Conservation (phyloP, 2,113 vertebrate genomes). For the Danio rerio region DNA sequence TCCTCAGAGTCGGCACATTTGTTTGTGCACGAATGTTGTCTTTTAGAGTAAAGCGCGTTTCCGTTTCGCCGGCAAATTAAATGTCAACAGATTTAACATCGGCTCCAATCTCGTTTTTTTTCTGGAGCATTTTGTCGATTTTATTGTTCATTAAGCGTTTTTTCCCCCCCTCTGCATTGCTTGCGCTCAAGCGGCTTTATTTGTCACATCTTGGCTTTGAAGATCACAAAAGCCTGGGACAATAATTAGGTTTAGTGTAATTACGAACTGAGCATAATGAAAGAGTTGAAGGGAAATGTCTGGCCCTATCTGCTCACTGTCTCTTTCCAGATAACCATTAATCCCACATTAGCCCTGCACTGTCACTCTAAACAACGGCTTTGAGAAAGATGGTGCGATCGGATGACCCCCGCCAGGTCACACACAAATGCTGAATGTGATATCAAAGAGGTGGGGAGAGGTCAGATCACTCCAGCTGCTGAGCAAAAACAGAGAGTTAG, state of each 20-base stretch:
- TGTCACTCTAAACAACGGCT: conserved; percentile 39
- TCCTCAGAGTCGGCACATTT: conserved; percentile 64
- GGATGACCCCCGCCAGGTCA: conserved; percentile 18
- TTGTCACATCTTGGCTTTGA: conserved; percentile 77
- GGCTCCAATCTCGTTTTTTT: conserved; percentile 33
- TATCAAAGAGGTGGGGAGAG: neutral
- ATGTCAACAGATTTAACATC: conserved; percentile 80
- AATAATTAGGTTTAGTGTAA: conserved; percentile 81
- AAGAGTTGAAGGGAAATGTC: conserved; percentile 72
- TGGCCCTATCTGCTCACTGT: conserved; percentile 69
- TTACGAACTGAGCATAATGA: conserved; percentile 74
- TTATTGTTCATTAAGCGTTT: conserved; percentile 79
- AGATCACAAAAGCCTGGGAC: conserved; percentile 80
- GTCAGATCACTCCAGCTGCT: neutral
- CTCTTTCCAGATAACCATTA: conserved; percentile 59
- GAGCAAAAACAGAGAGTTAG: neutral
- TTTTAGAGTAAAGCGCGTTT: conserved; percentile 62
- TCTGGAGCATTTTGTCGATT: conserved; percentile 72
- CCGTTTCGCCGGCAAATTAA: conserved; percentile 72
- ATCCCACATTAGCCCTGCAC: conserved; percentile 58
- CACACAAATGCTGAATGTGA: neutral
- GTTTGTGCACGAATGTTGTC: conserved; percentile 77
- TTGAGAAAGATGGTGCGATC: conserved; percentile 18
- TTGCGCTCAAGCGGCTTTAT: conserved; percentile 71
- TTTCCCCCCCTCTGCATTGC: conserved; percentile 43